Conservation (phyloP, 92 coral and sea anemone species). For the Micromussa lordhowensis region DNA sequence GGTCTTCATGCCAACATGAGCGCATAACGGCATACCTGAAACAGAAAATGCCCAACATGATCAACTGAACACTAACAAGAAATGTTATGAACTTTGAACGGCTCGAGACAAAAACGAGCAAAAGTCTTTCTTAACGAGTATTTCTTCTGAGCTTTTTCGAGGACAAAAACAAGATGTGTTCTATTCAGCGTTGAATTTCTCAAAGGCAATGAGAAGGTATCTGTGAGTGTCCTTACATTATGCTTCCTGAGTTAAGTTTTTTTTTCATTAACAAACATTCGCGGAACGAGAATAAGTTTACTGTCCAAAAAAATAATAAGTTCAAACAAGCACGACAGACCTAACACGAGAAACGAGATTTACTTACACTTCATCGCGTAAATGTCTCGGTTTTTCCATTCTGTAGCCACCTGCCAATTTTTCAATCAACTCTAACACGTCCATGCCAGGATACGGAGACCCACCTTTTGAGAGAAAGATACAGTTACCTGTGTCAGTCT, state of each 20-base stretch:
- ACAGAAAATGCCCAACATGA: not conserved
- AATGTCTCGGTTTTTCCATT: conserved; percentile 61
- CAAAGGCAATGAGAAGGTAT: too few relatives aligned
- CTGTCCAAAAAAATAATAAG: too few relatives aligned
- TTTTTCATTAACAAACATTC: too few relatives aligned
- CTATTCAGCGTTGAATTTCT: too few relatives aligned
- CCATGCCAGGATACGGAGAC: conserved; percentile 59
- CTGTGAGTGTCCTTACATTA: too few relatives aligned
- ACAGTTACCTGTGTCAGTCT: not conserved
- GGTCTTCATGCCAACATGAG: conserved; percentile 54
- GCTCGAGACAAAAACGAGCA: too few relatives aligned
- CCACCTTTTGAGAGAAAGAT: conserved; percentile 30
- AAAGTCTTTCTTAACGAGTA: too few relatives aligned
- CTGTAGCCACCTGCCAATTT: conserved; percentile 55
- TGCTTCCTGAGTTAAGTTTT: too few relatives aligned
- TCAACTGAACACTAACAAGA: not conserved
- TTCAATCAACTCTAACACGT: conserved; percentile 43
- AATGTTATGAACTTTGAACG: too few relatives aligned
- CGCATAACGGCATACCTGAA: conserved; percentile 55
- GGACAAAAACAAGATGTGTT: too few relatives aligned
- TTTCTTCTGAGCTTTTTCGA: too few relatives aligned
- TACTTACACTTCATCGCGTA: conserved; percentile 57
- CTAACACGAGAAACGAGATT: not conserved
- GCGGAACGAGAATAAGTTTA: too few relatives aligned
- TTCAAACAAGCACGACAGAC: not conserved